phyloP scores from a whole-genome alignment of 2,888 invertebrate genomes.

The Oscheius sp. region DNA sequence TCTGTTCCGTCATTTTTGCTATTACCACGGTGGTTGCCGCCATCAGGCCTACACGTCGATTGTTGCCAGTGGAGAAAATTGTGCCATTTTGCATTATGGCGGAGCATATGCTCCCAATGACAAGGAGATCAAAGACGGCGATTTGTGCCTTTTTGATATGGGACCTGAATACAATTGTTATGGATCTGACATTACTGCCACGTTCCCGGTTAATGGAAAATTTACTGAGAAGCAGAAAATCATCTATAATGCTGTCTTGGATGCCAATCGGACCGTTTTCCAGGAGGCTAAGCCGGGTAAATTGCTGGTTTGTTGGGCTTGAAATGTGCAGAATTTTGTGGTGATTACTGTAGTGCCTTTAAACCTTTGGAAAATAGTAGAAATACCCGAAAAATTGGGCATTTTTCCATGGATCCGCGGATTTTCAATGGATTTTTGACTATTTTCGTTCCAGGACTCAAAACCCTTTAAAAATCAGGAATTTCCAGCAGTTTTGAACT shows the following conservation, averaged over 20 bases:
- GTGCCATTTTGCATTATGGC: slow-evolving; percentile 92
- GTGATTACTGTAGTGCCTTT: too few species aligned
- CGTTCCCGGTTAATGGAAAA: slow-evolving; percentile 93
- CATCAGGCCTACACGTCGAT: slow-evolving; percentile 87
- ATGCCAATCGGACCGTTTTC: slow-evolving; percentile 86
- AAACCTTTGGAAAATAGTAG: too few species aligned
- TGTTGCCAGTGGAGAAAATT: slow-evolving; percentile 90
- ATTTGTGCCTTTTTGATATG: slow-evolving; percentile 96
- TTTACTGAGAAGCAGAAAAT: slow-evolving; percentile 90
- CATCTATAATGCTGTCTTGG: slow-evolving; percentile 87
- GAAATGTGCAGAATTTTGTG: too few species aligned
- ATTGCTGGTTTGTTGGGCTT: too few species aligned
- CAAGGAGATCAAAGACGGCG: slow-evolving; percentile 83
- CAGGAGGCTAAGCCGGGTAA: slow-evolving; percentile 83
- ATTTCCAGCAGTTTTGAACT: too few species aligned
- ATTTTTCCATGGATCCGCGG: too few species aligned
- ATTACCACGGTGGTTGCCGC: slow-evolving; percentile 8
- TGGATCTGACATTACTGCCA: slow-evolving; percentile 93
- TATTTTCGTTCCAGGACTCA: too few species aligned
- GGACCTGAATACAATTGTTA: slow-evolving; percentile 94
- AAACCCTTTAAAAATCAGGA: too few species aligned
- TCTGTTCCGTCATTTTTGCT: slow-evolving; percentile 16
- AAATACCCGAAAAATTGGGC: too few species aligned
- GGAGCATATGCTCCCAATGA: slow-evolving; percentile 95
- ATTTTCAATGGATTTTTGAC: too few species aligned